These are phyloP conservation scores for Delphinus delphis DNA, from an alignment of 2,113 vertebrate species.

Conservation along the genomic window DNA sequence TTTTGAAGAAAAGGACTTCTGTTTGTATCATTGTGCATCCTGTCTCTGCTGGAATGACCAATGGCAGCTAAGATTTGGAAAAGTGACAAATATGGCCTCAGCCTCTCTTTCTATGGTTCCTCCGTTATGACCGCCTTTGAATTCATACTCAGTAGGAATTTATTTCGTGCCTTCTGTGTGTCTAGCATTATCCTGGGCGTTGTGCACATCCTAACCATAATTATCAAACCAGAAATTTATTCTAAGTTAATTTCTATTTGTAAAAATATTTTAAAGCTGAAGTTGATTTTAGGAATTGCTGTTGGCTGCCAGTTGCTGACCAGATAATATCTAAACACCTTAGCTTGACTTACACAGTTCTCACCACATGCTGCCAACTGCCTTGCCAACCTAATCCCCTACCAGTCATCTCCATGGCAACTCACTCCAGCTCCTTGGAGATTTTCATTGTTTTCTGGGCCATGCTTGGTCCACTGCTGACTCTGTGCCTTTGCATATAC, in stretches of 20 bases:
- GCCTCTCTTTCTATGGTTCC: neutral
- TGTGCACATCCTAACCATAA: neutral
- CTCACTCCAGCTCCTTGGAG: neutral
- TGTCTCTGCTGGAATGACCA: neutral
- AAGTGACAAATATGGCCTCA: rapidly evolving
- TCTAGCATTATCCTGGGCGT: too few species aligned
- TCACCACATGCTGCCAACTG: neutral
- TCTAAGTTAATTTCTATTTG: neutral
- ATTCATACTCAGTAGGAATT: neutral
- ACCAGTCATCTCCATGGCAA: neutral
- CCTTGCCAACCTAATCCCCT: neutral
- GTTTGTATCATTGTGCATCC: neutral
- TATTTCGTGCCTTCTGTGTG: neutral
- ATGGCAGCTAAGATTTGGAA: neutral
- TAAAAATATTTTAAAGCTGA: neutral
- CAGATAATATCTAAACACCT: neutral
- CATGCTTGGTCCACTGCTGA: neutral
- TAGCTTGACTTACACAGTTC: neutral
- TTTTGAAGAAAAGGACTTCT: neutral
- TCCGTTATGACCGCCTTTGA: neutral
- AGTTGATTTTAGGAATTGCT: neutral
- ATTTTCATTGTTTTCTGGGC: neutral
- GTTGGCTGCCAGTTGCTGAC: neutral
- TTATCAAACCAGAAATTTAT: neutral
- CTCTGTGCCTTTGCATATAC: neutral